Percentiles rank a stretch among this genome's conserved stretches.
These are phyloP conservation scores for Acipenser ruthenus DNA, from an alignment of 2,797 vertebrate genomes.

Conservation along the genomic window DNA sequence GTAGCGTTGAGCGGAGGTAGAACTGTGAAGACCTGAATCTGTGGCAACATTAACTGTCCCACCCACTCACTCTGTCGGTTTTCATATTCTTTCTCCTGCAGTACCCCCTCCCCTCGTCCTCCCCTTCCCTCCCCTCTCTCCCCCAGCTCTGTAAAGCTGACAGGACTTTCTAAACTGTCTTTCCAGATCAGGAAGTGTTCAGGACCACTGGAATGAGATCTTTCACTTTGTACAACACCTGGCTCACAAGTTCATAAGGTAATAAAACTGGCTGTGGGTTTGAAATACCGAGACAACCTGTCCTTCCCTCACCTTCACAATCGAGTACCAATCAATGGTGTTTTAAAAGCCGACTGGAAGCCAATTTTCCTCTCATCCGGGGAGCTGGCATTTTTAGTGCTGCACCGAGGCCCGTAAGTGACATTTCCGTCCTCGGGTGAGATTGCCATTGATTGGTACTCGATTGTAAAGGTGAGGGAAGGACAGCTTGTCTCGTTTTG, in stretches of 20 bases:
- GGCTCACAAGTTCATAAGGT: conserved; percentile 95
- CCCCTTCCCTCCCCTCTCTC: no score
- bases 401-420: not conserved
- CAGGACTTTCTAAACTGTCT: conserved; percentile 23
- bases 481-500: no score
- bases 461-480: no score
- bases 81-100: no score
- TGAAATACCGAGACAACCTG: not conserved
- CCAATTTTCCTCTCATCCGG: not conserved
- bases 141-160: not conserved
- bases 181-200: conserved; percentile 87
- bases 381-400: no score
- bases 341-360: not conserved
- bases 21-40: no score
- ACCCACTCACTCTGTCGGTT: no score
- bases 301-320: not conserved
- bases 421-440: not conserved
- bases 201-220: conserved; percentile 95
- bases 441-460: no score
- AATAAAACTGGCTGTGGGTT: conserved; percentile 19
- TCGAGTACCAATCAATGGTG: not conserved
- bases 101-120: no score
- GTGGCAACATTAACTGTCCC: no score
- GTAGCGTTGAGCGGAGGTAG: no score
- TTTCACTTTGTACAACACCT: conserved; percentile 94